These are phyloP conservation scores for Lanius collurio DNA, from an alignment of 2,113 vertebrate genomes.

Conservation along the genomic window DNA sequence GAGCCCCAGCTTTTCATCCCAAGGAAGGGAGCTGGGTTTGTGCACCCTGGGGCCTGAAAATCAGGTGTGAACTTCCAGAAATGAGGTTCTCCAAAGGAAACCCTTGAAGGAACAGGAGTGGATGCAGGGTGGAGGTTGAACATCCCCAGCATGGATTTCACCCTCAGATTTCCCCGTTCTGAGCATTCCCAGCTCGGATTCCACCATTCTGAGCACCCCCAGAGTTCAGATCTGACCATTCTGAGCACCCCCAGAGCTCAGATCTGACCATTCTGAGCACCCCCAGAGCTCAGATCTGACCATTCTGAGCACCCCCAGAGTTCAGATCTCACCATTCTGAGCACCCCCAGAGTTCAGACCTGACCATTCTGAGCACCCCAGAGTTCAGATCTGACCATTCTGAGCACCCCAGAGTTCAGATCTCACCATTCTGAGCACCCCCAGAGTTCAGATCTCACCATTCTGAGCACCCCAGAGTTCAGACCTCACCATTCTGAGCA, in stretches of 20 bases:
- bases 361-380: too few species aligned
- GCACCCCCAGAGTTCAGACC: not conserved
- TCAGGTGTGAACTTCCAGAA: not conserved
- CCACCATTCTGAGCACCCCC: too few species aligned
- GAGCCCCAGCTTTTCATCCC: not conserved
- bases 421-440: too few species aligned
- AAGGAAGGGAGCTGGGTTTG: not conserved
- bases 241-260: not conserved
- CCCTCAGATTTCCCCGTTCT: not conserved
- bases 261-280: not conserved
- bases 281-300: not conserved
- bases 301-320: not conserved
- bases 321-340: not conserved
- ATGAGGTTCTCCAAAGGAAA: not conserved
- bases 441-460: too few species aligned
- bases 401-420: too few species aligned
- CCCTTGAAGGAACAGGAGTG: not conserved
- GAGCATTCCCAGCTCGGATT: too few species aligned
- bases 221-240: not conserved
- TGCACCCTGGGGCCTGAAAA: not conserved
- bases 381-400: too few species aligned
- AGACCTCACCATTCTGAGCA: too few species aligned
- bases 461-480: too few species aligned
- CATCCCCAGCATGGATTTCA: not conserved
- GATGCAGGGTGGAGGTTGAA: not conserved